Conservation (phyloP, 2,888 invertebrate species). For the Ceratothoa steindachneri region DNA sequence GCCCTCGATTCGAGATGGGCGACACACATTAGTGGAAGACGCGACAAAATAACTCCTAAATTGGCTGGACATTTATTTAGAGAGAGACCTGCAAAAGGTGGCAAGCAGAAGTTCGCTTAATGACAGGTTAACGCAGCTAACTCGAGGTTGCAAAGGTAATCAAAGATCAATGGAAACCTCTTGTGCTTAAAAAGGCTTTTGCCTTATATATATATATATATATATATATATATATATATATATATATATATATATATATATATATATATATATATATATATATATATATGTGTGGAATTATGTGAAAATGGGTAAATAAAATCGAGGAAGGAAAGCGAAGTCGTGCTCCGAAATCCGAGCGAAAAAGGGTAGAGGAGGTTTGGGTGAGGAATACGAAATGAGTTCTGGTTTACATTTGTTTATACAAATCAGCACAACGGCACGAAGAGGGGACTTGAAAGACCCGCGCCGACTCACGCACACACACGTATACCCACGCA, state of each 20-base stretch:
- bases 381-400: slow-evolving; percentile 9
- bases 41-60: too few species aligned
- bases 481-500: too few species aligned
- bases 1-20: too few species aligned
- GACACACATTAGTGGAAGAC: too few species aligned
- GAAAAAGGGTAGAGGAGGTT: neutral
- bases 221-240: slow-evolving; percentile 10
- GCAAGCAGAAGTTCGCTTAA: too few species aligned
- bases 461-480: neutral
- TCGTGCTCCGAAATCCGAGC: neutral
- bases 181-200: neutral
- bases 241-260: slow-evolving; percentile 12
- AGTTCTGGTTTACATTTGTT: neutral
- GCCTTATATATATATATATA: neutral
- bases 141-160: too few species aligned
- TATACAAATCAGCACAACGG: neutral
- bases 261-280: slow-evolving; percentile 12
- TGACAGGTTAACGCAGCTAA: too few species aligned
- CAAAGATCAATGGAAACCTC: too few species aligned
- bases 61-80: too few species aligned
- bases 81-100: too few species aligned
- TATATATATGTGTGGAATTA: neutral
- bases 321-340: neutral
- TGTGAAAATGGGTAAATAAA: neutral
- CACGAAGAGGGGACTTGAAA: neutral